These are phyloP conservation scores for Dendrolimus kikuchii DNA, from an alignment of 1,140 invertebrate genomes.

Conservation along the genomic window DNA sequence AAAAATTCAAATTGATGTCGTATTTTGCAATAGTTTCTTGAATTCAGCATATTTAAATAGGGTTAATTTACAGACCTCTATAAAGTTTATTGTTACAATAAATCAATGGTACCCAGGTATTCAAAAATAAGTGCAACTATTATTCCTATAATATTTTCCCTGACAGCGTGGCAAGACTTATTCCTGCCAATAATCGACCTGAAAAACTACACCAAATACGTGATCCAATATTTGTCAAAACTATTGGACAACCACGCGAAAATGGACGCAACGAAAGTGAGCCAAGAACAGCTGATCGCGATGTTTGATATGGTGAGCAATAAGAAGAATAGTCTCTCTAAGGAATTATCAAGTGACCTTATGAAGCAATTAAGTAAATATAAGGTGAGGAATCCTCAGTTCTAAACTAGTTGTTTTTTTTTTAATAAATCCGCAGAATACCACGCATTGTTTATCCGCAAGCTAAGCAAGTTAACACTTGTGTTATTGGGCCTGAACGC, in stretches of 20 bases:
- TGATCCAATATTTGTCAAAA: slow-evolving; percentile 79
- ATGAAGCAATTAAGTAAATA: slow-evolving; percentile 64
- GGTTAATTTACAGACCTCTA: no score
- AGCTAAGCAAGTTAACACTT: no score
- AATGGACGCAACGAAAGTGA: slow-evolving; percentile 85
- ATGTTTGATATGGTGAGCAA: slow-evolving; percentile 56
- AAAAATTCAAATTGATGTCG: no score
- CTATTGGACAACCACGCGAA: slow-evolving; percentile 72
- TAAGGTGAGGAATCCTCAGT: slow-evolving; percentile 40
- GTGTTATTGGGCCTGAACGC: no score
- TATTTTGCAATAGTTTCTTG: no score
- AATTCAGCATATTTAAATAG: no score
- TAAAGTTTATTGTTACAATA: no score
- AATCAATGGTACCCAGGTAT: neutral
- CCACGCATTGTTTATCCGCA: no score
- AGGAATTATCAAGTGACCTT: slow-evolving; percentile 61
- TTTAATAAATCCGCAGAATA: no score
- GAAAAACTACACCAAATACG: slow-evolving; percentile 81
- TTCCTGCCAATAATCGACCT: slow-evolving; percentile 84
- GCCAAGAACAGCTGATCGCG: slow-evolving; percentile 47
- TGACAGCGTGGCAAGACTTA: slow-evolving; percentile 83
- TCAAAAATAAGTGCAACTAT: neutral
- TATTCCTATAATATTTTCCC: slow-evolving; percentile 2
- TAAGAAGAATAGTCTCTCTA: slow-evolving; percentile 45
- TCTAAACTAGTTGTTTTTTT: neutral